Evolutionary conservation across 2,888 invertebrate genomes (phyloP), one percentile per base, ranked within the genome.

Genomic region (Volucella zonaria): DNA sequence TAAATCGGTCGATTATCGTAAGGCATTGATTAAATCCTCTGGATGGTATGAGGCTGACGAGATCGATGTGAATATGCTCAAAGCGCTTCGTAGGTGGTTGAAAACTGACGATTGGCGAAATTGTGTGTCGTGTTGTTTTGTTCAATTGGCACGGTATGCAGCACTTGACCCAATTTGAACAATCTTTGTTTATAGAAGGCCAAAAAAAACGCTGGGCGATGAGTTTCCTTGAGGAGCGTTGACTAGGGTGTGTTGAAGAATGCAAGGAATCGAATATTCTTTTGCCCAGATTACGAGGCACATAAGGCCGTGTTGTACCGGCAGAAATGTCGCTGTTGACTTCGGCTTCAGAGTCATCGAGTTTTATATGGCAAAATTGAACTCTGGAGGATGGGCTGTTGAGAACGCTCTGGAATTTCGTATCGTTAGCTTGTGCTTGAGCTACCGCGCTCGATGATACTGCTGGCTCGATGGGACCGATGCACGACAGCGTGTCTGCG

Each of bases 1-100:
- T 68, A 23, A 61, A 76, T 47, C 67, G 31, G 12, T 76, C 76
- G 45, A 76, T 45, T 52, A 59, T 61, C 6, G 52, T 76, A 3
- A 68, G 52, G 10, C 52, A 43, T 38, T 68, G 59, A 38, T 52
- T 61, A 40, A 42, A 61, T 68, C 61, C 67, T 61, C 62, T 31
- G 8, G 68, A 76, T n/a, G 59, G 59, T 14, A 51, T 4, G 10
- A 62, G 68, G 18, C 47, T 68, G 49, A 77, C 47, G n/a, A n/a
- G n/a, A n/a, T n/a, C n/a, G n/a, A n/a, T n/a, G n/a, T n/a, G n/a
- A n/a, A n/a, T n/a, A n/a, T n/a, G n/a, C n/a, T n/a, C n/a, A n/a
- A n/a, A n/a, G n/a, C n/a, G n/a, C n/a, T n/a, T n/a, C n/a, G n/a
- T n/a, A n/a, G 1, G 68, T 47, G 45, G 18, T 11, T 70, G n/a